Base-by-base conservation (phyloP, 2,113 vertebrate genomes). In the Mesitornis unicolor region DNA sequence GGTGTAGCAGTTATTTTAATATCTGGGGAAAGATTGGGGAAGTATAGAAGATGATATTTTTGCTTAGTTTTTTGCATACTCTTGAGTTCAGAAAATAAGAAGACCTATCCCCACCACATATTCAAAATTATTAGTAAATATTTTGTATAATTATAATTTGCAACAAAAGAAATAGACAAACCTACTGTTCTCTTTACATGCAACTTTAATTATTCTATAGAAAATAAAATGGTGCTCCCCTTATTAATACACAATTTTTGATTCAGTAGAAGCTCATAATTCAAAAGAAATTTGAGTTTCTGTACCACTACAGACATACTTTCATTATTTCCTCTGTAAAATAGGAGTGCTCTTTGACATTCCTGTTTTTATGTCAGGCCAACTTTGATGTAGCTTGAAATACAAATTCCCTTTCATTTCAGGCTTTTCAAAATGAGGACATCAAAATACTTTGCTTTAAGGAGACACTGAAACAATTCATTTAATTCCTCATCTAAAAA, bases 1-100 rank as follows among this genome's bases (percentile, higher is more conserved):
- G 92, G 65, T 47, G 11, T 69, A 91, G 57, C 45, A 87, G 60
- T 71, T 95, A 88, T 86, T 97, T 95, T 94, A 88, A 54, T 92
- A 95, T 68, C 18, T 60, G 82, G 29, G 60, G 48, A 61, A 69
- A 82, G 61, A 90, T 7, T 84, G 90, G 50, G 82, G 90, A 92
- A 96, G 61, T 92, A 57, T 47, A 69, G 24, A 87, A 83, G 80
- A 54, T 35, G 6, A 12, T 61, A 24, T 43, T 63, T 93, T 89
- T 65, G 8, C 26, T 12, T n/a, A 48, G 71, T 69, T 28, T 63
- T 88, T 79, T 74, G 8, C 20, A 42, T 18, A 1, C 21, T 16
- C 10, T 65, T 71, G 42, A 63, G 57, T 53, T 57, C 59, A 76
- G 68, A 71, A 75, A 76, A 63, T 42, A 40, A 40, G 16, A 68